phyloP scores from a whole-genome alignment of 2,113 vertebrate genomes.

The Coptodon rendalli region DNA sequence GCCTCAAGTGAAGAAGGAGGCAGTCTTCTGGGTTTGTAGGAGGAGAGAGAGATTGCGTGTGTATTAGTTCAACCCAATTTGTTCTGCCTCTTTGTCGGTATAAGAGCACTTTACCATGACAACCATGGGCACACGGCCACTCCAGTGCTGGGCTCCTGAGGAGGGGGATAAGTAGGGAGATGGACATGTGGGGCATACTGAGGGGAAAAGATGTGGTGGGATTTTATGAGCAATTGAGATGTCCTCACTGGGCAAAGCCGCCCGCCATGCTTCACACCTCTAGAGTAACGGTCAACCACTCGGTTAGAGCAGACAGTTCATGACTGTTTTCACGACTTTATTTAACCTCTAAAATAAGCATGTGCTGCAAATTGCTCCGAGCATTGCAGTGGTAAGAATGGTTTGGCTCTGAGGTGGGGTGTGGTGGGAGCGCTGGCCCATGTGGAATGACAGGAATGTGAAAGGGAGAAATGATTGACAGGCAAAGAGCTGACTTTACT shows the following conservation, averaged over 20 bases:
- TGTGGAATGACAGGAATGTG: conserved; percentile 58
- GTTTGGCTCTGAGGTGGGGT: conserved; percentile 14
- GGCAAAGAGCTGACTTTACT: background rate
- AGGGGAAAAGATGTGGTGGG: background rate
- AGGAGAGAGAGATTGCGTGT: background rate
- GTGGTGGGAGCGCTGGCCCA: conserved; percentile 8
- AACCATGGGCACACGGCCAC: conserved; percentile 38
- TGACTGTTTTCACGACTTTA: background rate
- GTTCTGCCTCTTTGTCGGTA: conserved; percentile 30
- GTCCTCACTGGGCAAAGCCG: background rate
- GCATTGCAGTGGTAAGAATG: background rate
- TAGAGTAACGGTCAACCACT: background rate
- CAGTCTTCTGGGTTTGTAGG: background rate
- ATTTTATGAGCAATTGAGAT: background rate
- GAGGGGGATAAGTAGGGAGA: conserved; percentile 16
- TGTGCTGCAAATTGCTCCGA: background rate
- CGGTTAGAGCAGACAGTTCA: background rate
- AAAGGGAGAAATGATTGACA: conserved; percentile 38
- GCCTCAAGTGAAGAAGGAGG: background rate
- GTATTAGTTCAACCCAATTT: conserved; percentile 18
- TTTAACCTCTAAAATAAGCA: conserved; percentile 12
- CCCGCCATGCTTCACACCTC: background rate
- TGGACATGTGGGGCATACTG: background rate
- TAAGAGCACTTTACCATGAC: conserved; percentile 58
- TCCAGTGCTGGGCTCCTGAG: conserved; percentile 22